Evolutionary conservation across 2,888 invertebrate species (phyloP).

Genomic region (Parnassius mnemosyne): DNA sequence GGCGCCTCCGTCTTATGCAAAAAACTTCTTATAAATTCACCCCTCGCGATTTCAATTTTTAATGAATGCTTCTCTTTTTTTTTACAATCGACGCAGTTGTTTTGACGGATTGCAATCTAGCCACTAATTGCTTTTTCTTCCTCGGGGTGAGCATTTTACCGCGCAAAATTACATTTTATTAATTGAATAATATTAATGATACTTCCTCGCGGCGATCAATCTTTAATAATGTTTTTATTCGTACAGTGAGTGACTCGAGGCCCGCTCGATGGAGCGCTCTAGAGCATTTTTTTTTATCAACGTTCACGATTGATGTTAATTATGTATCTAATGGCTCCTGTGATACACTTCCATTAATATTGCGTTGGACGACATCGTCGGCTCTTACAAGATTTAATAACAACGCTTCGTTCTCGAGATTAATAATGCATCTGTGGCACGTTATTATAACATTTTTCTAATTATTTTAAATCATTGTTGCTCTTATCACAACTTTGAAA

Average conservation of each 20-base stretch:
- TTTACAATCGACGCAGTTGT: conserved; percentile 74
- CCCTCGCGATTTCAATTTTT: conserved; percentile 77
- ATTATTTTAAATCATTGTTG: too few species aligned
- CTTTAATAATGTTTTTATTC: conserved; percentile 79
- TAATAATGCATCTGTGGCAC: conserved; percentile 72
- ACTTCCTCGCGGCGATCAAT: conserved; percentile 75
- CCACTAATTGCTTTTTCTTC: conserved; percentile 81
- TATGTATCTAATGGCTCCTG: conserved; percentile 78
- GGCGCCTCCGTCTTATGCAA: conserved; percentile 78
- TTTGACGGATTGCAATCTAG: conserved; percentile 80
- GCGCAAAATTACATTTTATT: conserved; percentile 79
- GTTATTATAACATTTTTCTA: conserved; percentile 61
- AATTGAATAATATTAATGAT: conserved; percentile 81
- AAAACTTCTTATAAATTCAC: conserved; percentile 78
- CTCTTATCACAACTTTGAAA: too few species aligned
- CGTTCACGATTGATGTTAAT: conserved; percentile 71
- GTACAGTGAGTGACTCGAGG: conserved; percentile 65
- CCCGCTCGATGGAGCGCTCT: conserved; percentile 51
- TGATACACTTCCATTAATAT: conserved; percentile 81
- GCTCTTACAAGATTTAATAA: conserved; percentile 74
- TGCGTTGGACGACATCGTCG: conserved; percentile 66
- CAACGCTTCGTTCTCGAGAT: conserved; percentile 63
- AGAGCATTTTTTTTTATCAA: conserved; percentile 56
- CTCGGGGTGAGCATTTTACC: conserved; percentile 71
- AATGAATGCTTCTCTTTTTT: conserved; percentile 77